Base-by-base conservation (phyloP, 2,113 vertebrate genomes). In the Chionis minor region DNA sequence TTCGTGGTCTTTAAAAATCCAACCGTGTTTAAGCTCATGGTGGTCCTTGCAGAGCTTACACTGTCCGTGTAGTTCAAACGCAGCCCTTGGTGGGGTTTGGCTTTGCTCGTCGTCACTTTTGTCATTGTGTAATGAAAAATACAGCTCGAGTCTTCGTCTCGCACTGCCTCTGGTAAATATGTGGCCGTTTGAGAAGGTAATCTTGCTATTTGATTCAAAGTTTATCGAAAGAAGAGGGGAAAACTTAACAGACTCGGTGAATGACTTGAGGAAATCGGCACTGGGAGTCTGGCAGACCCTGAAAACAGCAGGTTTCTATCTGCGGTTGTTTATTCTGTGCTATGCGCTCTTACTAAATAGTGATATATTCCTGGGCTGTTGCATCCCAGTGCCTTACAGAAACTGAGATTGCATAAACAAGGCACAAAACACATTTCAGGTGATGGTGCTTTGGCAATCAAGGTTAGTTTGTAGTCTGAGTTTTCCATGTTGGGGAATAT, bases 281-380 rank as follows among this genome's bases (percentile, higher is more conserved):
- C 11, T 73, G 42, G 30, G 54, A 66, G 88, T 83, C 49, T 84
- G 51, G 33, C 2, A 2, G 56, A 30, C 44, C 28, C 61, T 72
- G 81, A 70, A 69, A 96, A 51, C 80, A 86, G 79, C 82, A 86
- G 80, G 69, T 90, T 95, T 90, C 44, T 88, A 3, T 88, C 82
- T 22, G 28, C 1, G 0, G 3, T 42, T 86, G 72, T 90, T 92
- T 91, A 54, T 49, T 90, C 58, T 51, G 24, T 80, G 40, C 63
- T 79, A 0, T 33, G 18, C 2, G 6, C 45, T 83, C 62, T 51
- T 77, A 51, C 30, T 88, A 42, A 88, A 86, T 18, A 86, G 30
- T 55, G 58, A 3, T 45, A 4, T 51, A 18, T 80, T 82, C 40
- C 79, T 44, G 49, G 67, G 67, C 33, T 86, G 70, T 42, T 84